These are phyloP conservation scores for Campylorhamphus procurvoides DNA, from an alignment of 2,113 vertebrate genomes.

Conservation along the genomic window DNA sequence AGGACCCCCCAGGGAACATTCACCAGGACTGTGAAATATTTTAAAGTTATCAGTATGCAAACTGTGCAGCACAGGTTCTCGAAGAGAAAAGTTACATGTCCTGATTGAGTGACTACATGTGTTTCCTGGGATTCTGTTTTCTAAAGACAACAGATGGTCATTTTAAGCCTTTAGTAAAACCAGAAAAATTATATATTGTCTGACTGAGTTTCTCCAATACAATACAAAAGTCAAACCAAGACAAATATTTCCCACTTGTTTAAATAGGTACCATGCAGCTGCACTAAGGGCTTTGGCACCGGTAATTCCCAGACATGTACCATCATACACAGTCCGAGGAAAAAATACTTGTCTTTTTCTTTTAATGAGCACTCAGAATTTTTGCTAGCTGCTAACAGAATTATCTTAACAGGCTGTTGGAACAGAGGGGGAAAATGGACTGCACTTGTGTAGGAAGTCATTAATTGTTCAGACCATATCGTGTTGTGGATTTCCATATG, in stretches of 20 bases:
- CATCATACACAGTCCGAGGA: background rate
- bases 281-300: background rate
- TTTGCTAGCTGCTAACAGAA: conserved; percentile 41
- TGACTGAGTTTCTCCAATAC: conserved; percentile 28
- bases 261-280: conserved; percentile 14
- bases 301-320: conserved; percentile 21
- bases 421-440: conserved; percentile 47
- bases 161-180: conserved; percentile 56
- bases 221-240: conserved; percentile 39
- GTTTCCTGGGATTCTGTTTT: conserved; percentile 11
- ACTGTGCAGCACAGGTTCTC: background rate
- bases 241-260: conserved; percentile 41
- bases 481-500: conserved; percentile 52
- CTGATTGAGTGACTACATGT: background rate
- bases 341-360: conserved; percentile 8
- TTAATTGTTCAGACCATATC: conserved; percentile 49
- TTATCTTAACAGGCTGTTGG: conserved; percentile 58
- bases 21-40: background rate
- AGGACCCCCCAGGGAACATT: background rate
- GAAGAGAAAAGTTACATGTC: background rate
- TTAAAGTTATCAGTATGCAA: background rate
- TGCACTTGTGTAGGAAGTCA: conserved; percentile 47
- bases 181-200: background rate
- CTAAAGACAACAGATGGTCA: conserved; percentile 38
- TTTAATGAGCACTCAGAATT: conserved; percentile 41